Evolutionary conservation across 2,888 invertebrate genomes (phyloP), one percentile per base, ranked within the genome.

Genomic region (Agonopterix arenella): DNA sequence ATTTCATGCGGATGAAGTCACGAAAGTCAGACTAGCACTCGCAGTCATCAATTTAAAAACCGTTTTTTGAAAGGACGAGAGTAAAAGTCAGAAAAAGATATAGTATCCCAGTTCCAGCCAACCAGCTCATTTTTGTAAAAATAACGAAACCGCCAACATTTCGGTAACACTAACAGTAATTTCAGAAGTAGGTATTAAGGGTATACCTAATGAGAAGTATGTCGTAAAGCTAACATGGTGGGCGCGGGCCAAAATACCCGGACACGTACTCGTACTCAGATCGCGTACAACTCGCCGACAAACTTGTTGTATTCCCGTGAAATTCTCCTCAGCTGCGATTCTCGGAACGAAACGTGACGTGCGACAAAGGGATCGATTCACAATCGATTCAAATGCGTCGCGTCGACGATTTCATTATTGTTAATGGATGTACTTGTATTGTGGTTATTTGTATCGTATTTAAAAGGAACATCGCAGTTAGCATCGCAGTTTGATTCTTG

Each of bases 251-350:
- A 43, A 43, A 43, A 43, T 75, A 79, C 63, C 62, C 59, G 58
- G 58, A 68, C 70, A 70, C 70, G 70, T 70, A 66, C 13, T 13
- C 52, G 60, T 59, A 58, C 60, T 52, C 56, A 8, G 43, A n/a
- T 13, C 43, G 58, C 60, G 59, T 62, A 54, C 54, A 58, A 47
- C 52, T 52, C 50, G 53, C 58, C 62, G 66, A 64, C 61, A 62
- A 56, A 57, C 61, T 56, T 59, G 57, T 56, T 59, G 58, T 66
- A 5, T 70, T 62, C 52, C 53, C 61, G 65, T 58, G 70, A 70
- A 72, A 64, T 59, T 54, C 54, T 10, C 40, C n/a, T 53, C 55
- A 52, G 52, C 48, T 58, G 52, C 45, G 47, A 49, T 76, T 73
- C 68, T 62, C 48, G 50, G 64, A 66, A 68, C 49, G 46, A n/a